Percentiles rank a stretch among this genome's conserved stretches.
Conservation (phyloP, 1,140 invertebrate species). For the Saccostrea cuccullata region DNA sequence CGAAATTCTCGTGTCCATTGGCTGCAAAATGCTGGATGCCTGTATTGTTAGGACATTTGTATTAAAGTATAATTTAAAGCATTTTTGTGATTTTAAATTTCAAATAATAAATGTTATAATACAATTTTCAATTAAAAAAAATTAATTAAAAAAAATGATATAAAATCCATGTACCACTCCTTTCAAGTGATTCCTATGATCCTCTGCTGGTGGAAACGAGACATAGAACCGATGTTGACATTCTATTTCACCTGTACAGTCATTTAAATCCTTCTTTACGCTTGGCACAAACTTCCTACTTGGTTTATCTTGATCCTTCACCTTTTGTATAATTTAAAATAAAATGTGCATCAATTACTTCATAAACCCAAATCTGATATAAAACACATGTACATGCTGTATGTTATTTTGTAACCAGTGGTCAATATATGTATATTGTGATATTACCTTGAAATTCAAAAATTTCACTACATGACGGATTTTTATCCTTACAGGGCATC, state of each 20-base stretch:
- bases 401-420: neutral
- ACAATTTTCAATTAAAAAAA: neutral
- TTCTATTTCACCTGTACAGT: neutral
- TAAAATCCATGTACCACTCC: neutral
- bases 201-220: neutral
- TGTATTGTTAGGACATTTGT: conserved; percentile 14
- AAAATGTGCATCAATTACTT: neutral
- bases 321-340: neutral
- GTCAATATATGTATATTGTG: neutral
- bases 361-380: neutral
- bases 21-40: conserved; percentile 41
- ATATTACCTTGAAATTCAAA: neutral
- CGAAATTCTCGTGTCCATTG: conserved; percentile 40
- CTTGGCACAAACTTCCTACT: neutral
- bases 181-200: conserved; percentile 3
- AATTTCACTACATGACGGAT: neutral
- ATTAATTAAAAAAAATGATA: neutral
- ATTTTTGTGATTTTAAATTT: neutral
- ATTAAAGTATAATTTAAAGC: neutral
- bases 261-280: neutral
- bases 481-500: conserved; percentile 16
- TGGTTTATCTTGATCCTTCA: neutral
- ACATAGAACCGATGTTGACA: conserved; percentile 13
- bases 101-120: neutral
- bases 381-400: neutral